A percentile compares a stretch with the other conserved stretches of the same genome.
Evolutionary conservation across 2,797 vertebrate species (phyloP).

Genomic region (Hydrophis major): DNA sequence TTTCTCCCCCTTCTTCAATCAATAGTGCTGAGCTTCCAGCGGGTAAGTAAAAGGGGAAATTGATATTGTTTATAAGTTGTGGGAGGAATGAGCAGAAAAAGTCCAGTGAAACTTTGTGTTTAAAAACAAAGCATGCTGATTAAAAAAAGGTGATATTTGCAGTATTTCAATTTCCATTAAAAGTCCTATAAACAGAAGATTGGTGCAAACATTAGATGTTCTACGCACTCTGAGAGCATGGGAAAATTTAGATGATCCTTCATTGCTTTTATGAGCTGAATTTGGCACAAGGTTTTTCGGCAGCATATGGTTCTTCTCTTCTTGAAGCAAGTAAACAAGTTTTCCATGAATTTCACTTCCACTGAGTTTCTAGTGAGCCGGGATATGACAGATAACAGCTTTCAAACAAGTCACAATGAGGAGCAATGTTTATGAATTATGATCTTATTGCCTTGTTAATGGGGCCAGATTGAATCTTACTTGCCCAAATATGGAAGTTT

Average conservation of each 20-base stretch:
- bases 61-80: neutral
- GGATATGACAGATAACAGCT: neutral
- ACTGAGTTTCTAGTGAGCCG: neutral
- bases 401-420: neutral
- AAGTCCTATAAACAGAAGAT: neutral
- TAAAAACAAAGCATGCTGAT: neutral
- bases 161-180: neutral
- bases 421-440: neutral
- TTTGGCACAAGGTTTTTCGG: neutral
- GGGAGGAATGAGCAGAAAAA: neutral
- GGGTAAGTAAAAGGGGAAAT: conserved; percentile 57
- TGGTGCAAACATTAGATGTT: neutral
- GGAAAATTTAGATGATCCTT: neutral
- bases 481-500: neutral
- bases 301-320: neutral
- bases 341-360: neutral
- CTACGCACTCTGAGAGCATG: too few species aligned
- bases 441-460: neutral
- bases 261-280: neutral
- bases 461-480: neutral
- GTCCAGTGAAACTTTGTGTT: neutral
- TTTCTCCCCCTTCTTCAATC: conserved; percentile 71
- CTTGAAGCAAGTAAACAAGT: neutral
- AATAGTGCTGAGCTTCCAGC: conserved; percentile 67
- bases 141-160: neutral